phyloP scores from a whole-genome alignment of 2,888 invertebrate species.

The Abscondita cerata region DNA sequence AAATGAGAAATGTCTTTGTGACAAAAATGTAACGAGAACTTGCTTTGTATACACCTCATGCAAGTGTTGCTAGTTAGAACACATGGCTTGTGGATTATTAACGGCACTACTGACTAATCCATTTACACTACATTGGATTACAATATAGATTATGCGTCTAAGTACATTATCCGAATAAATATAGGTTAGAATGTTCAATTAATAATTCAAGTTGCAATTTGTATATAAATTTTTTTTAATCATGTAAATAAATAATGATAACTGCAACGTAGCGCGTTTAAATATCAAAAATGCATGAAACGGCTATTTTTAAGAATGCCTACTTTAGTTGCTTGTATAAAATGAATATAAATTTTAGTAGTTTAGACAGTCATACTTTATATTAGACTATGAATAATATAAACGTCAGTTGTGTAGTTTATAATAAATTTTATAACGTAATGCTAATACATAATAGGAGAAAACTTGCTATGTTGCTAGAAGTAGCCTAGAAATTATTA shows the following conservation, averaged over 20 bases:
- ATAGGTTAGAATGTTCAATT: conserved; percentile 16
- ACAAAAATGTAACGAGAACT: too few relatives aligned
- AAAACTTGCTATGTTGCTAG: not conserved
- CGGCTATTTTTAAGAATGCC: too few relatives aligned
- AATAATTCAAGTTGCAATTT: too few relatives aligned
- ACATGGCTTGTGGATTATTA: conserved; percentile 26
- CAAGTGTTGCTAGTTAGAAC: conserved; percentile 23
- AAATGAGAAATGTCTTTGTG: too few relatives aligned
- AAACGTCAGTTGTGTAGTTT: not conserved
- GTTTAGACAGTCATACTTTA: not conserved
- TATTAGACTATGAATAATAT: not conserved
- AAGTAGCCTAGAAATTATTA: conserved; percentile 6
- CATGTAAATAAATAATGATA: too few relatives aligned
- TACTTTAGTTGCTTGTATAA: not conserved
- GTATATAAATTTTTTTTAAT: too few relatives aligned
- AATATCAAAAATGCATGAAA: too few relatives aligned
- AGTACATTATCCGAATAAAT: conserved; percentile 13
- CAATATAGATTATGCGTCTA: conserved; percentile 25
- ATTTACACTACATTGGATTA: conserved; percentile 25
- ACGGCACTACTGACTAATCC: conserved; percentile 27
- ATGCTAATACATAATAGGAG: not conserved
- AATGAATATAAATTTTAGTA: not conserved
- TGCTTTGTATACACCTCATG: conserved; percentile 1
- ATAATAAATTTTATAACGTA: not conserved
- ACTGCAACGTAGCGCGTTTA: too few relatives aligned